A percentile compares a stretch with the other conserved stretches of the same genome.
phyloP scores from a whole-genome alignment of 2,113 vertebrate species.

The Alligator mississippiensis region DNA sequence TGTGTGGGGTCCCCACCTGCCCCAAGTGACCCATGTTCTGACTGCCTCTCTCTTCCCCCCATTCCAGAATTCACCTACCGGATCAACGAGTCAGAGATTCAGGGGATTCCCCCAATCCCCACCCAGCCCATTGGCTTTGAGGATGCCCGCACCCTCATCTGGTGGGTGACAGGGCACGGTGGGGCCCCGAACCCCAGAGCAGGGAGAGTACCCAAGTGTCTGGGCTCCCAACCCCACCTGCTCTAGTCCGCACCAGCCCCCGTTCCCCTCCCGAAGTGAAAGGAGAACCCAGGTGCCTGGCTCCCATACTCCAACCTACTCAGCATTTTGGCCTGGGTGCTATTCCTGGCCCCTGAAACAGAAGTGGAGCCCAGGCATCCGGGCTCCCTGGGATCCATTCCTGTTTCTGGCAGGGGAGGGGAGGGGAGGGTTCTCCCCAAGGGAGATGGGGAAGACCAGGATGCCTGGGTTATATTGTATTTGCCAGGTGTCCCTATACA shows the following conservation, averaged over 20 bases:
- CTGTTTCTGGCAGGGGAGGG: background rate
- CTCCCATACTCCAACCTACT: no score
- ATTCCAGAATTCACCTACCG: slow-evolving; percentile 76
- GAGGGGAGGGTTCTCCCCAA: no score
- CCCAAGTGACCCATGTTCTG: background rate
- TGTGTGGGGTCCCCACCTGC: background rate
- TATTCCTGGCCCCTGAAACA: background rate
- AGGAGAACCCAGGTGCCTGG: no score
- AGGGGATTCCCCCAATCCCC: slow-evolving; percentile 86
- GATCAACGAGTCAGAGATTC: slow-evolving; percentile 65
- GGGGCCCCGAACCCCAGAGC: background rate
- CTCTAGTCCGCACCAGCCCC: background rate
- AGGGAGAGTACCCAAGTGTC: no score
- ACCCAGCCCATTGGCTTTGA: slow-evolving; percentile 90
- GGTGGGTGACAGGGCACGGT: slow-evolving; percentile 74
- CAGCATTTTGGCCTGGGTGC: background rate
- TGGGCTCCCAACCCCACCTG: background rate
- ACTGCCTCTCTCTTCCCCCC: background rate
- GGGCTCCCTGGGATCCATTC: background rate
- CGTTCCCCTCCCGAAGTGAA: no score
- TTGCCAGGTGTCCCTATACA: background rate
- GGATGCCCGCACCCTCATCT: slow-evolving; percentile 85
- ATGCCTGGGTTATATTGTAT: background rate
- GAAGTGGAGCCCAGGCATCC: background rate
- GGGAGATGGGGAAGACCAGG: background rate